Conservation (phyloP, 2,797 vertebrate species). For the Spheniscus humboldti region DNA sequence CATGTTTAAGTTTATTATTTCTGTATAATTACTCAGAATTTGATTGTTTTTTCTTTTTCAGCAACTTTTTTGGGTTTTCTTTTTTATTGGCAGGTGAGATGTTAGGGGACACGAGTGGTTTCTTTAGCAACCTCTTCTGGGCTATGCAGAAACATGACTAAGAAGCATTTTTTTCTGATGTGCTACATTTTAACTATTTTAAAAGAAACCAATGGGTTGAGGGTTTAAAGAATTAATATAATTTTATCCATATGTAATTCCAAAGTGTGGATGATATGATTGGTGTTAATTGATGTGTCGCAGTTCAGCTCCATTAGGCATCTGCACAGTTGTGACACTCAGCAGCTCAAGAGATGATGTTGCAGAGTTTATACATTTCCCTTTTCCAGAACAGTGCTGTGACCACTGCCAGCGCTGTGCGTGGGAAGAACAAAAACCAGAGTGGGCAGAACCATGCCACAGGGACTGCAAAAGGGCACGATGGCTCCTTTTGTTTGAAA, state of each 20-base stretch:
- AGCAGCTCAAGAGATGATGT: neutral
- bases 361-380: neutral
- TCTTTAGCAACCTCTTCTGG: neutral
- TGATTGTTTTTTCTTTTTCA: neutral
- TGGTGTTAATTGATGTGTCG: neutral
- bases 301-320: neutral
- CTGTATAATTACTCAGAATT: neutral
- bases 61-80: neutral
- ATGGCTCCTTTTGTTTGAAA: neutral
- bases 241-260: neutral
- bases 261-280: neutral
- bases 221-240: neutral
- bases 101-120: neutral
- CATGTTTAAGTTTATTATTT: neutral
- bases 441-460: neutral
- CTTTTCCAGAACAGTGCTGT: neutral
- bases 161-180: neutral
- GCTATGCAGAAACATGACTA: neutral
- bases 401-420: neutral
- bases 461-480: neutral
- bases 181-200: neutral
- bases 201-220: neutral
- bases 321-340: neutral
- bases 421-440: neutral
- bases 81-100: neutral